Base-by-base conservation (phyloP, 1,140 invertebrate species). In the Calephelis virginiensis region DNA sequence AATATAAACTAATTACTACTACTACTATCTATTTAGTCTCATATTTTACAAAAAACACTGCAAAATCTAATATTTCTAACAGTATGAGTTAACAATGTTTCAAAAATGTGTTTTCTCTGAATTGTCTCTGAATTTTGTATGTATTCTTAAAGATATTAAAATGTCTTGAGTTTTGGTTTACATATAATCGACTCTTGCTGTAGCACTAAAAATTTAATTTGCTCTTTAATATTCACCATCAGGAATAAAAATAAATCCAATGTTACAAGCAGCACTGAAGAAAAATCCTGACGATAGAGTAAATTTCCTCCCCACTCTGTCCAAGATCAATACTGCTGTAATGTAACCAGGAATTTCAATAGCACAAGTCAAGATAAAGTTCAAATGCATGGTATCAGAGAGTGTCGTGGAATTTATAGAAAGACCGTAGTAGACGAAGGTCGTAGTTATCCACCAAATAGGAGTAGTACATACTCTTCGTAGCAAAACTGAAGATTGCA, bases 401-500 rank as follows among this genome's bases (percentile, higher is more conserved):
- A 97, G 89, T 46, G 94, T 93, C 0, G 95, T 94, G 0, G 96
- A 94, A 74, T 96, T 96, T 12, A 97, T 92, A 0, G 95, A 95
- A 5, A 97, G 80, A 0, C 96, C 96, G 75, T 96, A 97, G 81
- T 96, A 97, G 0, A 96, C 93, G 63, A 97, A 93, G 0, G 94
- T 93, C 68, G 93, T 93, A 0, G 94, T 93, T 11, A 95, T 92
- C 95, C 94, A 96, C 89, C 93, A 95, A 70, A 95, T 92, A 7
- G 93, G 94, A 38, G 94, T 93, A 12, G 93, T 93, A 6, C 93
- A 81, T 13, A 95, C 89, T 28, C 94, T 91, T 74, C 94, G 91
- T 68, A 94, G 75, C 63, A 94, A 91, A 10, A 91, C 87, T 6
- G 83, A 82, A 5, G 93, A 83, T 68, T 91, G 92, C 14, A 94